phyloP scores from a whole-genome alignment of 2,888 invertebrate species.

The Girardia tigrina region DNA sequence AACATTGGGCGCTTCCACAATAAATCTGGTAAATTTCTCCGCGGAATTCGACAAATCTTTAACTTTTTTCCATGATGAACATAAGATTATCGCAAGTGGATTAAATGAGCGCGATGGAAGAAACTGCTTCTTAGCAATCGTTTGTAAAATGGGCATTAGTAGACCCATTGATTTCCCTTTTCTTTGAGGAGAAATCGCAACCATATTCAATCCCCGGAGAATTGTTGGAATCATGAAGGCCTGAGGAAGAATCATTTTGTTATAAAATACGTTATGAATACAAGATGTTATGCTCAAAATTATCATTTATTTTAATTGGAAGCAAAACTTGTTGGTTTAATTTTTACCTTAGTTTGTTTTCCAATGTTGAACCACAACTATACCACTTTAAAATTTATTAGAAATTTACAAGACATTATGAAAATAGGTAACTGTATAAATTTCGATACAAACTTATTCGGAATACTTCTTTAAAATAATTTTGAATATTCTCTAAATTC shows the following conservation, averaged over 20 bases:
- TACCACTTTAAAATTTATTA: no score
- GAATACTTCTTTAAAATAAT: no score
- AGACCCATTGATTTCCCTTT: constrained; percentile 29
- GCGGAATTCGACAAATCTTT: background rate
- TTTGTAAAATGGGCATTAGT: constrained; percentile 5
- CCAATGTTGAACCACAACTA: no score
- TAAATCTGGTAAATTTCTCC: background rate
- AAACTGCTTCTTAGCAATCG: background rate
- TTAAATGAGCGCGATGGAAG: background rate
- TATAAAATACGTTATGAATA: no score
- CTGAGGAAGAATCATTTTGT: constrained; percentile 18
- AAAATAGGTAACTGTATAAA: no score
- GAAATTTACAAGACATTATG: no score
- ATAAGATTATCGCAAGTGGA: background rate
- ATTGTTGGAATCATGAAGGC: constrained; percentile 27
- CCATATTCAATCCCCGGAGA: constrained; percentile 4
- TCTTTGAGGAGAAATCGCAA: constrained; percentile 15
- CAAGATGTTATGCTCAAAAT: no score
- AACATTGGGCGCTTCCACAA: background rate
- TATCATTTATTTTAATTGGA: no score
- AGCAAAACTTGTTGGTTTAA: no score
- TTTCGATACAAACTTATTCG: no score
- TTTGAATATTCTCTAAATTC: no score
- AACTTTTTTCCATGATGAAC: background rate
- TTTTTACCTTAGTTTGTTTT: no score